Base-by-base conservation (phyloP, 2,888 invertebrate species). In the Oeneis ivallda region DNA sequence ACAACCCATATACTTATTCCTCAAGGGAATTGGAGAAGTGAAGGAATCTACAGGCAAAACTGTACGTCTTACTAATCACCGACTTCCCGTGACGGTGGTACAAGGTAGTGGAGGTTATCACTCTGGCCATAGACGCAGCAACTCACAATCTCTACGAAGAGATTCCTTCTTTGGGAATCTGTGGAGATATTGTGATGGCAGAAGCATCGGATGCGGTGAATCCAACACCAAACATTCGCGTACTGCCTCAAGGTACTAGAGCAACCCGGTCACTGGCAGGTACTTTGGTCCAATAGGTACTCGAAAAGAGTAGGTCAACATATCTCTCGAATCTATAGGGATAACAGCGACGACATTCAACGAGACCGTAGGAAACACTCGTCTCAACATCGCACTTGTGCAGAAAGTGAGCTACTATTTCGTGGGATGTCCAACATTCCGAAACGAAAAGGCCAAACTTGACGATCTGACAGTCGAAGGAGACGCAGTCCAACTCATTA, bases 121-220 rank as follows among this genome's bases (percentile, higher is more conserved):
- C 2, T 45, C 45, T 45, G 13, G 13, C 5, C 45, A 45, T 45
- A 6, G 13, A 6, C 13, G 45, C 45, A 6, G 13, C 8, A 1
- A 45, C 45, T 9, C 45, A 45, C 2, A 45, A 45, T 13, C 45
- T 45, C 45, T 45, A 45, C 45, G 45, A 45, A 45, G 45, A 45
- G 45, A 45, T 45, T n/a, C 45, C 45, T 6, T 45, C 1, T 11
- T 2, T 45, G 13, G 45, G 45, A 13, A 45, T 45, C 45, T 45
- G 45, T 45, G 45, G 45, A 45, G 45, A 45, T 45, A 45, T 45
- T 11, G 0, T 11, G 13, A 45, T 45, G 45, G 45, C 45, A 11
- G 45, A 45, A 15, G 2, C 45, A 6, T 45, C 45, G 13, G 45
- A 45, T 1, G 45, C 0, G 8, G 5, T 2, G 13, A 0, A 45